A percentile compares a stretch with the other conserved stretches of the same genome.
phyloP scores from a whole-genome alignment of 2,888 invertebrate species.

The Ramazzottius varieornatus region DNA sequence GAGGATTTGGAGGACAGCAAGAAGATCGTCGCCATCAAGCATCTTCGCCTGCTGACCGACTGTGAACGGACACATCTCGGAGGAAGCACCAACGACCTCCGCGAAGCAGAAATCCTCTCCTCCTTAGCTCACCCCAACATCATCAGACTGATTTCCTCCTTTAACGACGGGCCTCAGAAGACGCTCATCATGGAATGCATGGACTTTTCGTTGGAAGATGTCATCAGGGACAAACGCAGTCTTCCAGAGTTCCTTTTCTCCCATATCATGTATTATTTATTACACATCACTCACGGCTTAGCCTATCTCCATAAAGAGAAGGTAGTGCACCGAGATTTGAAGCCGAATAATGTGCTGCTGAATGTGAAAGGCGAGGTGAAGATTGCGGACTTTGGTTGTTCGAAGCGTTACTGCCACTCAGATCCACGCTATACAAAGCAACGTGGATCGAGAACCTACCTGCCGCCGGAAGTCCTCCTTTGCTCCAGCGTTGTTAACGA shows the following conservation, averaged over 20 bases:
- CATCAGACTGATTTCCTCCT: neutral
- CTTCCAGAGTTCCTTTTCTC: neutral
- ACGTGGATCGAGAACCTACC: neutral
- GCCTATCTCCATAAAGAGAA: neutral
- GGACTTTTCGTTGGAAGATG: neutral
- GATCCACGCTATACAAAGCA: neutral
- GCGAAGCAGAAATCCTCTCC: neutral
- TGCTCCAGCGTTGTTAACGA: neutral
- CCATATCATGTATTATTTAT: neutral
- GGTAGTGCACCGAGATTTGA: neutral
- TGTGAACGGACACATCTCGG: neutral
- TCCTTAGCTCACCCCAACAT: neutral
- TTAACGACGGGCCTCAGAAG: neutral
- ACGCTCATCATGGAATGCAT: neutral
- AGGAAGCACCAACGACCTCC: neutral
- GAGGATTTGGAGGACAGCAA: neutral
- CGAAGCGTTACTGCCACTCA: neutral
- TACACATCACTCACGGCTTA: neutral
- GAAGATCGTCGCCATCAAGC: slow-evolving; percentile 1
- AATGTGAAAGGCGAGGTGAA: neutral
- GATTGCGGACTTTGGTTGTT: neutral
- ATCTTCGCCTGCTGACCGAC: neutral
- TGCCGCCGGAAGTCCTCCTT: neutral
- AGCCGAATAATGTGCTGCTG: neutral
- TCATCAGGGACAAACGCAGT: neutral